A percentile compares a stretch with the other conserved stretches of the same genome.
These are phyloP conservation scores for Pogonognathellus flavescens DNA, from an alignment of 1,140 invertebrate species.

Conservation along the genomic window DNA sequence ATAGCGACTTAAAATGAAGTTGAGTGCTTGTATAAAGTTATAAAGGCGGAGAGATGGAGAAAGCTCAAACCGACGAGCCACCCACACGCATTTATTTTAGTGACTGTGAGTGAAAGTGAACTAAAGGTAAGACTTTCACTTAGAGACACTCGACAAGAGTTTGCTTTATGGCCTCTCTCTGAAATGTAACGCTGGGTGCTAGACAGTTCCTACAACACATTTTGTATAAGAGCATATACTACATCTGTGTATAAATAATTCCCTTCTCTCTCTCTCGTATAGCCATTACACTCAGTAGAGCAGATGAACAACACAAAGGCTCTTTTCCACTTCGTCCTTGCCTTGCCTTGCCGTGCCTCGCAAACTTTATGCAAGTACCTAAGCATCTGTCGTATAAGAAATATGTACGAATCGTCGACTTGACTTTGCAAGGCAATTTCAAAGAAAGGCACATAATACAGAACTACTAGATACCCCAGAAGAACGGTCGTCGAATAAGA, in stretches of 20 bases:
- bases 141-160: slow-evolving; percentile 3
- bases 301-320: neutral
- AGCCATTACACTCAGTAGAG: neutral
- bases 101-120: slow-evolving; percentile 26
- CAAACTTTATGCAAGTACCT: neutral
- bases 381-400: no score
- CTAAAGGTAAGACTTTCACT: slow-evolving; percentile 34
- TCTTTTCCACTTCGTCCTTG: neutral
- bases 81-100: slow-evolving; percentile 34
- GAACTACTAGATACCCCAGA: no score
- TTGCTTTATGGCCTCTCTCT: slow-evolving; percentile 14
- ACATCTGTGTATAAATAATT: slow-evolving; percentile 25
- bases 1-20: neutral
- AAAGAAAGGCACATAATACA: no score
- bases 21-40: neutral
- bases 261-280: neutral
- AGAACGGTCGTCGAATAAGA: no score
- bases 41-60: neutral
- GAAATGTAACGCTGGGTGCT: neutral
- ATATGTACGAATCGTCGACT: no score
- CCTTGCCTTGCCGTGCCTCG: neutral
- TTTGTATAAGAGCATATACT: no score
- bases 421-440: no score
- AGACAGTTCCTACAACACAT: neutral
- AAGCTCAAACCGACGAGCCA: neutral